Percentiles rank a stretch among this genome's conserved stretches.
phyloP scores from a whole-genome alignment of 1,140 invertebrate species.

The Sminthurinus signatus region DNA sequence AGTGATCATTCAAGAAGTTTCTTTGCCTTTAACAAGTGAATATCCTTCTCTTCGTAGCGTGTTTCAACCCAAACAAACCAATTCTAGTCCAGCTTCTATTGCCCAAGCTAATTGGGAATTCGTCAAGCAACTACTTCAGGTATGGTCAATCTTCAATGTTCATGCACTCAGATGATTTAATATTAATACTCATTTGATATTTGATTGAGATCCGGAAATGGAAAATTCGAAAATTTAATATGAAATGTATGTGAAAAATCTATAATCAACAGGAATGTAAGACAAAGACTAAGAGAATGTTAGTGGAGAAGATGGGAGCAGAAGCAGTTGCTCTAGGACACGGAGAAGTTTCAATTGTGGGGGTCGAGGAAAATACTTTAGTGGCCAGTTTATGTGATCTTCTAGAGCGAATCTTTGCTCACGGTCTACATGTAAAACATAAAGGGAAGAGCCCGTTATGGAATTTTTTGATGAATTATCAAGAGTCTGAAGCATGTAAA shows the following conservation, averaged over 20 bases:
- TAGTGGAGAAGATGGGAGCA: constrained; percentile 95
- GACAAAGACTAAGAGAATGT: constrained; percentile 92
- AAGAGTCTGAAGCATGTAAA: constrained; percentile 76
- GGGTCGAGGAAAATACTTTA: constrained; percentile 93
- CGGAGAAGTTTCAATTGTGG: constrained; percentile 51
- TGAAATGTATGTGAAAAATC: too few relatives aligned
- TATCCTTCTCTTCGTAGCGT: constrained; percentile 39
- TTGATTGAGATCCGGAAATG: too few relatives aligned
- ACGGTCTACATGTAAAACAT: constrained; percentile 86
- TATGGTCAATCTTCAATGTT: too few relatives aligned
- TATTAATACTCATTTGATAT: too few relatives aligned
- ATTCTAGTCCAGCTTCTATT: constrained; percentile 72
- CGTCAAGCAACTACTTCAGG: constrained; percentile 92
- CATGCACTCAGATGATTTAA: too few relatives aligned
- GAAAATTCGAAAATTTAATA: too few relatives aligned
- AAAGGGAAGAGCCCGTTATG: constrained; percentile 90
- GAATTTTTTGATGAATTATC: constrained; percentile 84
- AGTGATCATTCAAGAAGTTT: constrained; percentile 33
- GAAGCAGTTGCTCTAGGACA: constrained; percentile 81
- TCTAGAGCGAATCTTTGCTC: constrained; percentile 94
- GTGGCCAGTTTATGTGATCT: constrained; percentile 96
- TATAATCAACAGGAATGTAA: constrained; percentile 74
- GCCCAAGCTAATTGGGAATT: constrained; percentile 98
- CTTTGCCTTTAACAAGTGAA: constrained; percentile 26
- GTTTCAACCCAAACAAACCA: constrained; percentile 50